A percentile compares a stretch with the other conserved stretches of the same genome.
These are phyloP conservation scores for Semnopithecus entellus DNA, from an alignment of 2,113 vertebrate genomes.

Conservation along the genomic window DNA sequence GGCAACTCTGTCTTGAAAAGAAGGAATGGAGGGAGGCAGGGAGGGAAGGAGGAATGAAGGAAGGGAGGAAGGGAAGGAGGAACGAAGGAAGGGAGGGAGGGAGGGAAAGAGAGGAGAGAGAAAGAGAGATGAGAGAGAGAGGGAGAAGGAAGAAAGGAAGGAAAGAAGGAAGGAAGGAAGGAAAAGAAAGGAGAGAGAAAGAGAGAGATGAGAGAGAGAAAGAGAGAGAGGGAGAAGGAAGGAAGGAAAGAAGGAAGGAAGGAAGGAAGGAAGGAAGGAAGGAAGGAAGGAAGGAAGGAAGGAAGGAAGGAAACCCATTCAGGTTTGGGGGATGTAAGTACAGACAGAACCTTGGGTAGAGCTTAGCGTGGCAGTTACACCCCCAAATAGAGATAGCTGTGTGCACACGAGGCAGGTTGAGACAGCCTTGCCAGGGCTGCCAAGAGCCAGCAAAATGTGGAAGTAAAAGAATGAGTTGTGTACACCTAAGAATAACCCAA, in stretches of 20 bases:
- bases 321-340: background rate
- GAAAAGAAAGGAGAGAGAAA: no score
- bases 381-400: background rate
- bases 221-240: rapidly evolving
- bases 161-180: no score
- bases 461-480: background rate
- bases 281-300: rapidly evolving
- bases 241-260: no score
- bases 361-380: background rate
- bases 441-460: background rate
- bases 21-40: no score
- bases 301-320: background rate
- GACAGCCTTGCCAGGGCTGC: background rate
- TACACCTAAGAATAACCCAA: background rate
- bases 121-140: no score
- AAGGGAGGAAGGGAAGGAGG: no score
- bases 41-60: no score
- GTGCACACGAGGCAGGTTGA: background rate
- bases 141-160: rapidly evolving
- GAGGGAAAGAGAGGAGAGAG: no score
- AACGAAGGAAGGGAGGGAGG: no score
- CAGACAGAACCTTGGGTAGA: background rate
- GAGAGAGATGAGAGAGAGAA: no score
- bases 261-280: rapidly evolving
- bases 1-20: no score